phyloP scores from a whole-genome alignment of 2,113 vertebrate genomes.

The Menura novaehollandiae region DNA sequence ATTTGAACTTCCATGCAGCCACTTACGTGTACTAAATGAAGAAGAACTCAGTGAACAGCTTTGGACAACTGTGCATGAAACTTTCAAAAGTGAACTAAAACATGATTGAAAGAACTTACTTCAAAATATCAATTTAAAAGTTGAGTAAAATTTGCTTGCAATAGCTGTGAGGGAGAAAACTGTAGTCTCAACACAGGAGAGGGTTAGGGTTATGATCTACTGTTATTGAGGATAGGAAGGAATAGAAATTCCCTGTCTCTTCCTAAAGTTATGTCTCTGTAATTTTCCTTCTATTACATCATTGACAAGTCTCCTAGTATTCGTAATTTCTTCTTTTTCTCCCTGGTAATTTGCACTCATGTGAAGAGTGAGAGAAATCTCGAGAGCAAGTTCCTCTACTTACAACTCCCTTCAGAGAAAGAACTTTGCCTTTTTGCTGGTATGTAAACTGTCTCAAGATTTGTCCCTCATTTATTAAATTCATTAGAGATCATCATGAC shows the following conservation, averaged over 20 bases:
- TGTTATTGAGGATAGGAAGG: background rate
- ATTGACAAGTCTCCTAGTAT: background rate
- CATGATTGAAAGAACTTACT: background rate
- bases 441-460: background rate
- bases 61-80: background rate
- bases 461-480: background rate
- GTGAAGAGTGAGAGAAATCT: background rate
- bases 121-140: background rate
- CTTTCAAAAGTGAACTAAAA: background rate
- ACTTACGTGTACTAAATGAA: background rate
- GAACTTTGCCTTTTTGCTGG: background rate
- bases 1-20: background rate
- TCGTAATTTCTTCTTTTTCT: background rate
- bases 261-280: background rate
- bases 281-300: background rate
- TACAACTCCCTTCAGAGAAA: background rate
- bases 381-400: background rate
- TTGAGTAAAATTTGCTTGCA: background rate
- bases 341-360: background rate
- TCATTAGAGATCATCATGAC: background rate
- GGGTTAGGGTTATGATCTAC: background rate
- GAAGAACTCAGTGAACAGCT: background rate
- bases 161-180: background rate
- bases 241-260: background rate
- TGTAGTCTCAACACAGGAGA: background rate